Percentiles rank a stretch among this genome's conserved stretches.
Evolutionary conservation across 2,113 vertebrate species (phyloP).

Genomic region (Mixornis gularis): DNA sequence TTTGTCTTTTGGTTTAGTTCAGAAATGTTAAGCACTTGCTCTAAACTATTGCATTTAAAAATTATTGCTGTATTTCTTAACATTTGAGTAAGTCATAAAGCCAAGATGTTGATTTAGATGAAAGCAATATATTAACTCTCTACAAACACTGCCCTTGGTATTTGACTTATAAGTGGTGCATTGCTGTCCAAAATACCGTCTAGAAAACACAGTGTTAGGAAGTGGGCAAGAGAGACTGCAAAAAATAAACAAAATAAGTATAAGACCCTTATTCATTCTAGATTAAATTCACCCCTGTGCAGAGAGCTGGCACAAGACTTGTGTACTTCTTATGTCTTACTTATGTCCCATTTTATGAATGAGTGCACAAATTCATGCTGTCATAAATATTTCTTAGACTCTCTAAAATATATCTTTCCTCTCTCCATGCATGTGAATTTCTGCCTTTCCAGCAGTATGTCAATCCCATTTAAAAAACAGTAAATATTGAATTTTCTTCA

Average conservation of each 20-base stretch:
- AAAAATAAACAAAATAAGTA: conserved; percentile 31
- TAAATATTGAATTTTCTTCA: background rate
- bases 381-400: background rate
- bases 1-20: background rate
- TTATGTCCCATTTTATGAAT: conserved; percentile 1
- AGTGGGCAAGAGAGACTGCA: background rate
- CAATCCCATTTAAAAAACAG: background rate
- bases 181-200: background rate
- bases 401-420: background rate
- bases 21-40: background rate
- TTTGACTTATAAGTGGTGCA: background rate
- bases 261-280: conserved; percentile 30
- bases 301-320: background rate
- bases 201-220: conserved; percentile 4
- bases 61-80: background rate
- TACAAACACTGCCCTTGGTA: background rate
- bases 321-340: background rate
- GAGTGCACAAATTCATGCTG: background rate
- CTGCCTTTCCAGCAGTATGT: background rate
- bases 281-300: background rate
- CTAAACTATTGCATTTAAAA: background rate
- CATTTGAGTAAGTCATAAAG: background rate
- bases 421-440: background rate
- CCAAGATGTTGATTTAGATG: background rate
- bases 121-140: background rate